Base-by-base conservation (phyloP, 2,888 invertebrate species). In the Seira ritae region DNA sequence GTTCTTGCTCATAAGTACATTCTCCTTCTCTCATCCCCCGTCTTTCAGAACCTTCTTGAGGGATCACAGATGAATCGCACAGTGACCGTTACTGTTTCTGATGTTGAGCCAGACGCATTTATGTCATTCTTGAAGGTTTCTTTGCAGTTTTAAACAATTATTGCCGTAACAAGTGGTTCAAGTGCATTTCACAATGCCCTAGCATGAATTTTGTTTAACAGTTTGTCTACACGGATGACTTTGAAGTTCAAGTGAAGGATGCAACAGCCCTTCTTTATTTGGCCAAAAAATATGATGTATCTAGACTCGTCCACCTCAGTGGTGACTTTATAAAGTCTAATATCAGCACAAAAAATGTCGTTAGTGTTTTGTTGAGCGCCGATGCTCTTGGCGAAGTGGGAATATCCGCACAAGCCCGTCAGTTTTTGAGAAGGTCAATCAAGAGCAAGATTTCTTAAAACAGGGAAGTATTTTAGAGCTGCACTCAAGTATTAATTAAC, bases 221-320 rank as follows among this genome's bases (percentile, higher is more conserved):
- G 85, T 85, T 85, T 19, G 60, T 85, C 19, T 85, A 85, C 62
- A 85, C 85, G 1, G 85, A 85, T 50, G 85, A 85, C 24, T 85
- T 85, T 80, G 85, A 85, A 50, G 85, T 85, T 8, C 82, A 85
- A 55, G 85, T 85, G 12, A 79, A 66, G 69, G 85, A 85, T 73
- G 85, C 82, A 0, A 85, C 85, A 10, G 85, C 85, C 1, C 62
- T 85, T 0, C 62, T 85, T 20, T 85, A 85, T 37, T 71, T 85
- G 68, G 78, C 85, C 6, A 85, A 85, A 46, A 85, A 85, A 62
- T 85, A 85, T 50, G 75, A 79, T 22, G 77, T 85, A 6, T 42
- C 79, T 23, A 78, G 78, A 71, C 19, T 85, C 10, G 62, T 76
- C 15, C 67, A 50, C 3, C 62, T 82, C 17, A 75, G 79, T 50